Evolutionary conservation across 2,797 vertebrate species (phyloP).

Genomic region (Argyrosomus regius): DNA sequence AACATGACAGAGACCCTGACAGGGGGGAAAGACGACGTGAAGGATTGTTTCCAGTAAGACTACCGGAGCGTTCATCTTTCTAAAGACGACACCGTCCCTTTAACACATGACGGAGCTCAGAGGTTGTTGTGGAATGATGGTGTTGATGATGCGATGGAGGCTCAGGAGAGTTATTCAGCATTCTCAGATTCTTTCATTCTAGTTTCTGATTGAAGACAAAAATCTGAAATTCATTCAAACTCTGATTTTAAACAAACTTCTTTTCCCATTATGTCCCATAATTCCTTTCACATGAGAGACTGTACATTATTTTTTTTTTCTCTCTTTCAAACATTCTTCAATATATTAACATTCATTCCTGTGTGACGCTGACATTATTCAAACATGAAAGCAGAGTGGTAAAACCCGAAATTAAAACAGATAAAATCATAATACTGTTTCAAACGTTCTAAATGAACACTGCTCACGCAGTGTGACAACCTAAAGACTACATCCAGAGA

Average conservation of each 20-base stretch:
- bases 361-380: constrained; percentile 35
- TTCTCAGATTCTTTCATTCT: constrained; percentile 30
- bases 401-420: constrained; percentile 64
- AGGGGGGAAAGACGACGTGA: background rate
- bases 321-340: constrained; percentile 22
- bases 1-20: background rate
- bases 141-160: background rate
- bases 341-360: constrained; percentile 68
- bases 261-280: background rate
- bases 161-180: background rate
- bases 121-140: background rate
- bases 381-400: constrained; percentile 42
- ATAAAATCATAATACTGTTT: constrained; percentile 81
- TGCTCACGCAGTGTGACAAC: background rate
- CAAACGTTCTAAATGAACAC: constrained; percentile 31
- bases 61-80: background rate
- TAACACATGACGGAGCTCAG: background rate
- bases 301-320: constrained; percentile 18
- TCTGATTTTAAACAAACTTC: constrained; percentile 29
- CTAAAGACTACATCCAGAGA: constrained; percentile 11
- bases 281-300: constrained; percentile 33
- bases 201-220: constrained; percentile 33
- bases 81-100: background rate
- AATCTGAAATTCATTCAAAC: constrained; percentile 19
- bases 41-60: background rate